A percentile compares a stretch with the other conserved stretches of the same genome.
Conservation (phyloP, 2,888 invertebrate species). For the Morpho helenor region DNA sequence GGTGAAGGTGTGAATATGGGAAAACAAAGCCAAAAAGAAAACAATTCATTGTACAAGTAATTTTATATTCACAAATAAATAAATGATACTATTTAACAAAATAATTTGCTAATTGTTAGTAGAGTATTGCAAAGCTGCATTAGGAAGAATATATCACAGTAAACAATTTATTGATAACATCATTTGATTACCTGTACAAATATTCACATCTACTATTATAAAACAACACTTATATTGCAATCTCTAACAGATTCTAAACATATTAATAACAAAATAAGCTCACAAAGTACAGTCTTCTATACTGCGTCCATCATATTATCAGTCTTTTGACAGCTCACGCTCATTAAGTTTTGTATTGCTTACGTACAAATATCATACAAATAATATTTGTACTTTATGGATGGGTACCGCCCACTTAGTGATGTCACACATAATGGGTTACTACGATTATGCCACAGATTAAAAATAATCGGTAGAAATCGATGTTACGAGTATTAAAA, state of each 20-base stretch:
- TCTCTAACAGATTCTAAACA: constrained; percentile 15
- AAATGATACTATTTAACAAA: constrained; percentile 38
- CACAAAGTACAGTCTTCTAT: constrained; percentile 17
- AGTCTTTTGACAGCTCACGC: too few species aligned
- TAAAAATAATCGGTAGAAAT: too few species aligned
- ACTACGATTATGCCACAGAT: too few species aligned
- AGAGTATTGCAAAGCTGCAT: constrained; percentile 44
- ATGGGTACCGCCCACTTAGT: too few species aligned
- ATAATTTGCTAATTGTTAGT: constrained; percentile 46
- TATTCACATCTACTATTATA: constrained; percentile 11
- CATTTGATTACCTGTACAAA: constrained; percentile 17
- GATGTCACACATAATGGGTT: too few species aligned
- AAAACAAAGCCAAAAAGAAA: constrained; percentile 9
- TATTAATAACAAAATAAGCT: constrained; percentile 15
- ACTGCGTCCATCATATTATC: too few species aligned
- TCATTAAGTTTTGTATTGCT: too few species aligned
- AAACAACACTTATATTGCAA: constrained; percentile 17
- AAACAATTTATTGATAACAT: constrained; percentile 33
- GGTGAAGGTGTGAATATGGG: neutral
- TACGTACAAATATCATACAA: too few species aligned
- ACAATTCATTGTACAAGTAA: constrained; percentile 28
- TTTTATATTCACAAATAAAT: constrained; percentile 35
- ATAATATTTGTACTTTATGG: too few species aligned
- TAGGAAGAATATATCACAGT: constrained; percentile 71
- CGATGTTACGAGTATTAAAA: too few species aligned